Evolutionary conservation across 2,888 invertebrate species (phyloP).

Genomic region (Catotricha subobsoleta): DNA sequence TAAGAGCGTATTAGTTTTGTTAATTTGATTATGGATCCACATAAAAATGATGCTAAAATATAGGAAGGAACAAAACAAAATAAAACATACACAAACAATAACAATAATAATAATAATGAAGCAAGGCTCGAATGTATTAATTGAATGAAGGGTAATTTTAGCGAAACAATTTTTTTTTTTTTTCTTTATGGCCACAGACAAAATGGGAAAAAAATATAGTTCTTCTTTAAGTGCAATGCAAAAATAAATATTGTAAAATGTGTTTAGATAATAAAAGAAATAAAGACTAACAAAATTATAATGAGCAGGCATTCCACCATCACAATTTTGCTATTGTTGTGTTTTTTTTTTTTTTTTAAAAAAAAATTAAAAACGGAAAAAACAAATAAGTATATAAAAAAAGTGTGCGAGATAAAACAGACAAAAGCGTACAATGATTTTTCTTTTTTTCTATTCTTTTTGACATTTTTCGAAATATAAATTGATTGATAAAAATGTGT

Average conservation of each 20-base stretch:
- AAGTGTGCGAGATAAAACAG: too few species aligned
- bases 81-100: background rate
- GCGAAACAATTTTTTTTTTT: too few species aligned
- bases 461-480: too few species aligned
- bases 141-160: background rate
- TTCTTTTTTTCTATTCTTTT: too few species aligned
- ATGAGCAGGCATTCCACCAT: too few species aligned
- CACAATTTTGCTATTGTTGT: too few species aligned
- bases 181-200: slow-evolving; percentile 1
- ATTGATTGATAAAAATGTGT: too few species aligned
- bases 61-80: background rate
- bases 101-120: background rate
- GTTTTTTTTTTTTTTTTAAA: background rate
- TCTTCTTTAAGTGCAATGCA: background rate
- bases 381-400: background rate
- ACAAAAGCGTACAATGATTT: too few species aligned
- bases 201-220: background rate
- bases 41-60: background rate
- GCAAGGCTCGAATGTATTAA: background rate
- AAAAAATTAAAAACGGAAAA: background rate
- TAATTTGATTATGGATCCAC: too few species aligned
- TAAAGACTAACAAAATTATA: too few species aligned
- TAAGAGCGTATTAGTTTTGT: background rate
- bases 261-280: too few species aligned
- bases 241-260: background rate